phyloP scores from a whole-genome alignment of 2,113 vertebrate species.

The Sprattus sprattus region DNA sequence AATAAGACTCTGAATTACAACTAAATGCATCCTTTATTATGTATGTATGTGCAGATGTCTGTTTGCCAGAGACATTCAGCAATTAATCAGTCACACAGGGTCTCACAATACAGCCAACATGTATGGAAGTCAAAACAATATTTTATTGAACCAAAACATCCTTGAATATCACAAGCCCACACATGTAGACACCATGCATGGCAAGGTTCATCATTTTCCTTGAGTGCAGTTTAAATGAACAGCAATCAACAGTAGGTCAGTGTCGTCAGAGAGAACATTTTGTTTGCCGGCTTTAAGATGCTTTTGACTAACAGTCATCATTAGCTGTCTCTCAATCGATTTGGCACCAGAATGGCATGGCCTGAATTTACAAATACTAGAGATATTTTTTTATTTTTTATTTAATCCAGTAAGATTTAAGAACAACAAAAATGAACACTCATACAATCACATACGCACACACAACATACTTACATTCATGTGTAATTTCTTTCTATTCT shows the following conservation, averaged over 20 bases:
- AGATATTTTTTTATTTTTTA: background rate
- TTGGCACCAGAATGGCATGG: constrained; percentile 45
- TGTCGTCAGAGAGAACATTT: background rate
- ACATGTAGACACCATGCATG: constrained; percentile 7
- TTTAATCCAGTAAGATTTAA: background rate
- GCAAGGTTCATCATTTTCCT: background rate
- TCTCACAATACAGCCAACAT: background rate
- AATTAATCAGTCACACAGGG: background rate
- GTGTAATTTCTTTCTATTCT: constrained; percentile 13
- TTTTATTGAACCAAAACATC: background rate
- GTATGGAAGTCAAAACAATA: background rate
- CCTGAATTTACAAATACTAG: constrained; percentile 44
- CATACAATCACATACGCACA: background rate
- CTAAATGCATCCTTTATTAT: too few species aligned
- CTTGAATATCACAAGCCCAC: constrained; percentile 6
- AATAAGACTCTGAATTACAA: too few species aligned
- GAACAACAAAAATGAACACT: background rate
- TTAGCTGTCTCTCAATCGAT: constrained; percentile 25
- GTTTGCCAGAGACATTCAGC: background rate
- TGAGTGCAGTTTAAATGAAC: background rate
- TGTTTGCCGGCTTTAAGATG: background rate
- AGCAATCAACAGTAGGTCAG: background rate
- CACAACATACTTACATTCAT: constrained; percentile 14
- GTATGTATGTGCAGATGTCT: background rate
- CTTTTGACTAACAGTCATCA: background rate